Evolutionary conservation across 2,797 vertebrate genomes (phyloP).

Genomic region (Pseudocheirus occidentalis): DNA sequence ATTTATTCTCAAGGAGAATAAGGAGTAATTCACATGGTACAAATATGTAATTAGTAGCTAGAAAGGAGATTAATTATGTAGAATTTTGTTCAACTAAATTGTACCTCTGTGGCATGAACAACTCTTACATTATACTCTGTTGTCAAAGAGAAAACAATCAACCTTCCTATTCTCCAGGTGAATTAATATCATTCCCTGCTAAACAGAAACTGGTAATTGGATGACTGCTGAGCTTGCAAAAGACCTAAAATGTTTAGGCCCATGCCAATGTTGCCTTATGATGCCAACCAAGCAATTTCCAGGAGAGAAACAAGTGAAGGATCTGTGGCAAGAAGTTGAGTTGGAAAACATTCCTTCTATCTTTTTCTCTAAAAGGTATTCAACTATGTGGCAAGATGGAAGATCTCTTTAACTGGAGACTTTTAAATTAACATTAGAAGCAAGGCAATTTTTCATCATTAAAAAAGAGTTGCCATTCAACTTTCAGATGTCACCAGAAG

Average conservation of each 20-base stretch:
- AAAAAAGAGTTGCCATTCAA: neutral
- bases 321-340: neutral
- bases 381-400: neutral
- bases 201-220: constrained; percentile 41
- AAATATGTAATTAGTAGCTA: constrained; percentile 67
- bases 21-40: constrained; percentile 50
- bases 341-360: neutral
- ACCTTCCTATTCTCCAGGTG: constrained; percentile 45
- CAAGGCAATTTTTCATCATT: neutral
- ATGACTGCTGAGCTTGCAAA: constrained; percentile 34
- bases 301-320: neutral
- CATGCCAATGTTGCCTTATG: neutral
- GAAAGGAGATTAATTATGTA: constrained; percentile 64
- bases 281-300: neutral
- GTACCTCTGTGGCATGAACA: constrained; percentile 58
- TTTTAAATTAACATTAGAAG: neutral
- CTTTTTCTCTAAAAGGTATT: neutral
- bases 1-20: constrained; percentile 33
- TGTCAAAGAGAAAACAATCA: constrained; percentile 41
- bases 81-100: constrained; percentile 64
- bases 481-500: too few relatives aligned
- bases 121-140: neutral
- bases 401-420: neutral
- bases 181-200: constrained; percentile 38
- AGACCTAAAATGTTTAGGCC: neutral